phyloP scores from a whole-genome alignment of 1,140 invertebrate species.

The Agrilus planipennis region DNA sequence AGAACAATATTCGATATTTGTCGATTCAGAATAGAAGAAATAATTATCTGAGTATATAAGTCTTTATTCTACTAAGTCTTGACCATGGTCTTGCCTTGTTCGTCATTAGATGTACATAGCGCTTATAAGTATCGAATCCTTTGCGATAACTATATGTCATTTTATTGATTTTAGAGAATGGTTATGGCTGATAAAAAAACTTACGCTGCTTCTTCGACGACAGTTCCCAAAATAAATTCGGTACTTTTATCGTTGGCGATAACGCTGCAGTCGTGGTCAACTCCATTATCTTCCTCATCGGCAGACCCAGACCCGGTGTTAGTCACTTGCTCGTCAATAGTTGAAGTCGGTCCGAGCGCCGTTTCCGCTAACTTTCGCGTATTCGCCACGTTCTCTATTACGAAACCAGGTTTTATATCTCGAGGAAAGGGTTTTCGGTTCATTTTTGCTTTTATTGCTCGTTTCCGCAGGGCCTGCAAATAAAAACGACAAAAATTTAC shows the following conservation, averaged over 20 bases:
- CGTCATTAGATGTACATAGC: no score
- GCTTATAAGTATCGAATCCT: no score
- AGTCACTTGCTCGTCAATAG: slow-evolving; percentile 60
- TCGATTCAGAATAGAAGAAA: no score
- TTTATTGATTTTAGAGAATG: background rate
- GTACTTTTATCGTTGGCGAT: slow-evolving; percentile 83
- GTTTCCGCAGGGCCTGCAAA: slow-evolving; percentile 59
- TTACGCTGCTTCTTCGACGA: slow-evolving; percentile 61
- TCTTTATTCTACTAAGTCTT: no score
- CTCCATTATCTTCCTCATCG: slow-evolving; percentile 63
- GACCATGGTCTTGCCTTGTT: no score
- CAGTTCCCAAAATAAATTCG: slow-evolving; percentile 76
- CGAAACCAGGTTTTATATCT: slow-evolving; percentile 64
- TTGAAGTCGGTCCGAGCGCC: slow-evolving; percentile 49
- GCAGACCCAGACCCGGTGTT: slow-evolving; percentile 85
- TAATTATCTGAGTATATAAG: no score
- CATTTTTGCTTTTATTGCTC: slow-evolving; percentile 68
- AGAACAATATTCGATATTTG: no score
- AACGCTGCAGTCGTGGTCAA: slow-evolving; percentile 62
- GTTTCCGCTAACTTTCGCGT: slow-evolving; percentile 72
- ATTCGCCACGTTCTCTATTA: slow-evolving; percentile 80
- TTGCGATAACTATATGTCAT: no score
- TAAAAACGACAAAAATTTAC: no score
- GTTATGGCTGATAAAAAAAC: slow-evolving; percentile 14
- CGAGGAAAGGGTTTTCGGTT: slow-evolving; percentile 59